phyloP scores from a whole-genome alignment of 2,888 invertebrate genomes.

The Cerastis rubricosa region DNA sequence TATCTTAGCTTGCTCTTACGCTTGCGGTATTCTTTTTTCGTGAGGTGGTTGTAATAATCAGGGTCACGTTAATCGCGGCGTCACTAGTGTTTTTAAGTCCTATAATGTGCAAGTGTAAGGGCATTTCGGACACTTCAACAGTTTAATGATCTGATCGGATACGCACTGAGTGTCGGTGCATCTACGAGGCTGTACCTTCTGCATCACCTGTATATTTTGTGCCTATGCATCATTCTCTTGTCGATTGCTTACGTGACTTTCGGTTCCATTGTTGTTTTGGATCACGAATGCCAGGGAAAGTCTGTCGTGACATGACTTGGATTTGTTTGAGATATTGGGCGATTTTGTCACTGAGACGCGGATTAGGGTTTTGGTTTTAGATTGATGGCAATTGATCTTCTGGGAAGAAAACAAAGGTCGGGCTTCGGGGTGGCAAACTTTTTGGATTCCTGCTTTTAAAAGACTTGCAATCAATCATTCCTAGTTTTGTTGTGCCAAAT shows the following conservation, averaged over 20 bases:
- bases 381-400: constrained; percentile 21
- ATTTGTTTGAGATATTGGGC: constrained; percentile 55
- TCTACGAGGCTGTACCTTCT: constrained; percentile 21
- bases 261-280: constrained; percentile 59
- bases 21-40: background rate
- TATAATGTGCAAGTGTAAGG: background rate
- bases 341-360: constrained; percentile 27
- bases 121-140: background rate
- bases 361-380: constrained; percentile 11
- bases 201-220: background rate
- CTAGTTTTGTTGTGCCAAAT: background rate
- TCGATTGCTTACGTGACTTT: constrained; percentile 60
- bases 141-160: no score
- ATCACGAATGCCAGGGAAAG: constrained; percentile 63
- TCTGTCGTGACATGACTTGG: constrained; percentile 48
- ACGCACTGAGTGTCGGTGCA: background rate
- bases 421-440: background rate
- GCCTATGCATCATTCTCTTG: constrained; percentile 52
- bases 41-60: background rate
- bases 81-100: background rate
- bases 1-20: background rate
- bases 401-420: constrained; percentile 2
- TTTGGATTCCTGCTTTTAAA: background rate
- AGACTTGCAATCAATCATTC: background rate
- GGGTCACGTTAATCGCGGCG: background rate